Conservation (phyloP, 1,140 invertebrate genomes). For the Anagrus nilaparvatae region DNA sequence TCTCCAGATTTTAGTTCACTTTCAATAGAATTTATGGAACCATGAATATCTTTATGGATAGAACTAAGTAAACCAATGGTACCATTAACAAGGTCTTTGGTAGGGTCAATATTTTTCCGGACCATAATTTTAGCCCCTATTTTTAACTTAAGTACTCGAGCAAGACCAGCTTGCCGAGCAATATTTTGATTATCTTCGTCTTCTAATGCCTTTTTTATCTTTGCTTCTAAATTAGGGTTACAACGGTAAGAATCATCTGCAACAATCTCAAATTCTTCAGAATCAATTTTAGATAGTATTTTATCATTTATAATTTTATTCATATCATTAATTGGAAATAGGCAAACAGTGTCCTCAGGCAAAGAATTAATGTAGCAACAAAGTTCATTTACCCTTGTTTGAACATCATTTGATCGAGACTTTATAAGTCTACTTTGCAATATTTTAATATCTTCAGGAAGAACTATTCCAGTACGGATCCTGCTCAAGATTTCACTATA, state of each 20-base stretch:
- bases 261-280: constrained; percentile 20
- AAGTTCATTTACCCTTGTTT: constrained; percentile 16
- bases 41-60: background rate
- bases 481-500: too few relatives aligned
- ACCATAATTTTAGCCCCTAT: constrained; percentile 27
- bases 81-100: constrained; percentile 21
- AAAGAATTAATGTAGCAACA: constrained; percentile 18
- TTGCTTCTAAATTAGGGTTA: constrained; percentile 13
- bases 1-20: constrained; percentile 2
- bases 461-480: constrained; percentile 21
- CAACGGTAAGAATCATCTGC: constrained; percentile 18
- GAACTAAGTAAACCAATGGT: constrained; percentile 15
- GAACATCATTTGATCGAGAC: constrained; percentile 6
- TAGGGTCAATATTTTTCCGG: constrained; percentile 28
- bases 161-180: constrained; percentile 5
- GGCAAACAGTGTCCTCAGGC: constrained; percentile 16
- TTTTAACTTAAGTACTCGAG: constrained; percentile 22
- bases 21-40: background rate
- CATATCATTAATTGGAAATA: constrained; percentile 17
- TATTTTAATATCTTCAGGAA: constrained; percentile 13
- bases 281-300: constrained; percentile 18
- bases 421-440: constrained; percentile 14
- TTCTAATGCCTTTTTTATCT: constrained; percentile 13
- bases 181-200: constrained; percentile 15
- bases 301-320: constrained; percentile 17